phyloP scores from a whole-genome alignment of 2,113 vertebrate genomes.

The Salvelinus sp. region DNA sequence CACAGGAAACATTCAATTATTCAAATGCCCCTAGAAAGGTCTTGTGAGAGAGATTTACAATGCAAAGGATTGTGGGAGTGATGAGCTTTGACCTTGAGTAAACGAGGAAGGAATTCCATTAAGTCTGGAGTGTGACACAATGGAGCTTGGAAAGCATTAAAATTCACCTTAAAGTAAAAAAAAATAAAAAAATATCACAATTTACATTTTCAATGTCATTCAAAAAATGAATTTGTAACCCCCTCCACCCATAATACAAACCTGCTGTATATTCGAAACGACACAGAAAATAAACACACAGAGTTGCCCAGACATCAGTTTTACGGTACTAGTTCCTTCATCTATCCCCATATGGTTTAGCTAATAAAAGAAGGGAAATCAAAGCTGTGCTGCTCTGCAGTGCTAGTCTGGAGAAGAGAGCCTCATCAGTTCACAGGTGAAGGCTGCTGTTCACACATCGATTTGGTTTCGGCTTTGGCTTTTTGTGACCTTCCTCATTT shows the following conservation, averaged over 20 bases:
- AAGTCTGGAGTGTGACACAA: slow-evolving; percentile 41
- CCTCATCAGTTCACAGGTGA: neutral
- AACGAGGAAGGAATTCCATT: slow-evolving; percentile 65
- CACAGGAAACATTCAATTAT: slow-evolving; percentile 44
- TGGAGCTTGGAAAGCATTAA: slow-evolving; percentile 52
- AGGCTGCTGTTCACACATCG: neutral
- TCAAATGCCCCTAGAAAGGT: slow-evolving; percentile 42
- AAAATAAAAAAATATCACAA: neutral
- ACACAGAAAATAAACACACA: slow-evolving; percentile 14
- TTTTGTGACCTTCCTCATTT: neutral
- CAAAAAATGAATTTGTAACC: too few relatives aligned
- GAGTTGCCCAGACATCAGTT: neutral
- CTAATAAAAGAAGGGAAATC: slow-evolving; percentile 8
- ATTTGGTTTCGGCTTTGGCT: slow-evolving; percentile 1
- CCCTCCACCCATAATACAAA: neutral
- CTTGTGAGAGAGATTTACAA: slow-evolving; percentile 60
- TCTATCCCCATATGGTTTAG: neutral
- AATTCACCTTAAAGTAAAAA: neutral
- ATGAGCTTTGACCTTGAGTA: slow-evolving; percentile 72
- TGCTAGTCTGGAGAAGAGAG: neutral
- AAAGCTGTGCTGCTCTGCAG: neutral
- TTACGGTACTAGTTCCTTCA: neutral
- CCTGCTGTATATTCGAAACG: neutral
- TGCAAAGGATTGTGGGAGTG: slow-evolving; percentile 61
- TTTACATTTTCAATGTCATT: neutral